Percentiles rank a stretch among this genome's conserved stretches.
Conservation (phyloP, 2,888 invertebrate species). For the Dicyrtomina minuta region DNA sequence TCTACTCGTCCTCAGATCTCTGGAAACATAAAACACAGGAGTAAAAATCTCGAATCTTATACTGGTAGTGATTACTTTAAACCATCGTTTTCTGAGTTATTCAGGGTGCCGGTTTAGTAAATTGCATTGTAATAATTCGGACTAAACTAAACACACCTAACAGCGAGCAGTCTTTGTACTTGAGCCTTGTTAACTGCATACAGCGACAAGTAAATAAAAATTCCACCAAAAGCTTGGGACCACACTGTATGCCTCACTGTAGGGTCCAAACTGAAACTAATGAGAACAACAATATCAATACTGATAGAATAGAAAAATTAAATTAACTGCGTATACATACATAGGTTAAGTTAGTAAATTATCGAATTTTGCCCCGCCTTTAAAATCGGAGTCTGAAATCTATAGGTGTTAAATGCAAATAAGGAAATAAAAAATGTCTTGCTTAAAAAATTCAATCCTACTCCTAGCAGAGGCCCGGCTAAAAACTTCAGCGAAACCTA, state of each 20-base stretch:
- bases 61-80: too few relatives aligned
- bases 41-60: too few relatives aligned
- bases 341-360: too few relatives aligned
- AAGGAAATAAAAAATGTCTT: slow-evolving; percentile 44
- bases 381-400: too few relatives aligned
- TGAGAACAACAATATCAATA: slow-evolving; percentile 26
- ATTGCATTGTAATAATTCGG: too few relatives aligned
- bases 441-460: slow-evolving; percentile 65
- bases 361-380: too few relatives aligned
- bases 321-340: too few relatives aligned
- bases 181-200: slow-evolving; percentile 88
- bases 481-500: slow-evolving; percentile 69
- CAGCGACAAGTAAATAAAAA: slow-evolving; percentile 74
- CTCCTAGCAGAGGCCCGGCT: slow-evolving; percentile 69
- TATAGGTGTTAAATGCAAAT: too few relatives aligned
- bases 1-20: slow-evolving; percentile 69
- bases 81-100: too few relatives aligned
- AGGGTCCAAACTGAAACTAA: slow-evolving; percentile 74
- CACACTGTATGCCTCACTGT: slow-evolving; percentile 82
- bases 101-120: too few relatives aligned
- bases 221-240: slow-evolving; percentile 76
- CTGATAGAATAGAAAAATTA: too few relatives aligned
- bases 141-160: slow-evolving; percentile 57
- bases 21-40: too few relatives aligned
- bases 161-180: slow-evolving; percentile 61